Percentiles rank a stretch among this genome's conserved stretches.
Evolutionary conservation across 1,140 invertebrate genomes (phyloP).

Genomic region (Tetranychus cinnabarinus): DNA sequence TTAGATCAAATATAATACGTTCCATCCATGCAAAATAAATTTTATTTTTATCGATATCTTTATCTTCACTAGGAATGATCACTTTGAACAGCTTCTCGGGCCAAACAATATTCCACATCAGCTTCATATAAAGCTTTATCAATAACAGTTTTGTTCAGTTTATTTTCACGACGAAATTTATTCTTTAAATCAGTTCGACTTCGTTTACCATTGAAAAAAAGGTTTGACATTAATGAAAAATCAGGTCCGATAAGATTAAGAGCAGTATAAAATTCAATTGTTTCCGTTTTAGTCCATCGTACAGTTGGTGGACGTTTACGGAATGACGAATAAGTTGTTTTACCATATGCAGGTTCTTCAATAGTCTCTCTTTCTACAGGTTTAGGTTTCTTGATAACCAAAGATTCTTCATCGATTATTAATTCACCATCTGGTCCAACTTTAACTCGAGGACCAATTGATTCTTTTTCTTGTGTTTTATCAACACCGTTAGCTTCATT

Average conservation of each 20-base stretch:
- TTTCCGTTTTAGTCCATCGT: constrained; percentile 28
- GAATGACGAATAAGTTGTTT: constrained; percentile 2
- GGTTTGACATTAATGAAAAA: constrained; percentile 55
- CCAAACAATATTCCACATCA: neutral
- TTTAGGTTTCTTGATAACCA: constrained; percentile 4
- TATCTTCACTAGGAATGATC: too few relatives aligned
- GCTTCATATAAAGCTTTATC: constrained; percentile 26
- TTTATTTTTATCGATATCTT: too few relatives aligned
- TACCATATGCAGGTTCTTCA: neutral
- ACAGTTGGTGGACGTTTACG: neutral
- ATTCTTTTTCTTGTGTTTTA: constrained; percentile 16
- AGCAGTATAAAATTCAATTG: constrained; percentile 62
- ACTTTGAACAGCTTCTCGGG: neutral
- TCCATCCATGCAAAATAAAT: too few relatives aligned
- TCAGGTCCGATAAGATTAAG: constrained; percentile 63
- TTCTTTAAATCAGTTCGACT: constrained; percentile 52
- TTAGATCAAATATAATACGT: too few relatives aligned
- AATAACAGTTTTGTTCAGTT: constrained; percentile 26
- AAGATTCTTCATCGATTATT: constrained; percentile 42
- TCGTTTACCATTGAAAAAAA: constrained; percentile 41
- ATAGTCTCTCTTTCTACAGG: neutral
- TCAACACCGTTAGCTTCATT: neutral
- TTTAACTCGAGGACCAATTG: constrained; percentile 59
- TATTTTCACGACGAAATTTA: constrained; percentile 43
- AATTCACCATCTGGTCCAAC: constrained; percentile 63